Conservation (phyloP, 2,113 vertebrate species). For the Todiramphus chloris region DNA sequence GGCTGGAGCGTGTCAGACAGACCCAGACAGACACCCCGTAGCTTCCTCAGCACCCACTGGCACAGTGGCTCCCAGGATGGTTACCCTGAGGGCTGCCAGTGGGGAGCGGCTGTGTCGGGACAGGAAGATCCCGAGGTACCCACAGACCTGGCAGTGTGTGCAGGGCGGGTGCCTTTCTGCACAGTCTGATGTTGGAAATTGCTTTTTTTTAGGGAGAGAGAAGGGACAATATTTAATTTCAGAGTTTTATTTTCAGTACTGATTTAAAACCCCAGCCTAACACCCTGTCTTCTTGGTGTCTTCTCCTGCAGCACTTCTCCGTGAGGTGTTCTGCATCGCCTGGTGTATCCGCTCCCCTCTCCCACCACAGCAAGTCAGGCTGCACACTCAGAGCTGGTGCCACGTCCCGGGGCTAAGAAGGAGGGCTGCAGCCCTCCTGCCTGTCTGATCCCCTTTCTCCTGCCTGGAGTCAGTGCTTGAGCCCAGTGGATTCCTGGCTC, state of each 20-base stretch:
- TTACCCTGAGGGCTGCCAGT: background rate
- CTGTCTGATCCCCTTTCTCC: background rate
- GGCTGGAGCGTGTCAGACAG: background rate
- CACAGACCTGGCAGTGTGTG: rapidly evolving
- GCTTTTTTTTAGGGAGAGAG: background rate
- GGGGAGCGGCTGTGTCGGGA: rapidly evolving
- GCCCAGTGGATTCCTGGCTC: background rate
- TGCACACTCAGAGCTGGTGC: background rate
- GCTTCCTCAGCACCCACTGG: background rate
- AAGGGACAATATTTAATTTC: background rate
- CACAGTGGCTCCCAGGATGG: rapidly evolving
- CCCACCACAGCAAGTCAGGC: background rate
- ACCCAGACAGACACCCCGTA: background rate
- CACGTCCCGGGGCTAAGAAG: background rate
- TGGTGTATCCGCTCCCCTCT: background rate
- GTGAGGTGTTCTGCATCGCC: background rate
- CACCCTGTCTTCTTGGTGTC: background rate
- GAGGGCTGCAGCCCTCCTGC: rapidly evolving
- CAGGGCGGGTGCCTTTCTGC: rapidly evolving
- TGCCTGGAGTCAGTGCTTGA: background rate
- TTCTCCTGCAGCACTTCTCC: background rate
- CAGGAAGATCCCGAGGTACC: background rate
- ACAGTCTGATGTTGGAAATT: background rate
- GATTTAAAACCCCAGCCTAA: background rate
- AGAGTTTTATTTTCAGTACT: background rate